A percentile compares a stretch with the other conserved stretches of the same genome.
phyloP scores from a whole-genome alignment of 2,888 invertebrate genomes.

The Carcina quercana region DNA sequence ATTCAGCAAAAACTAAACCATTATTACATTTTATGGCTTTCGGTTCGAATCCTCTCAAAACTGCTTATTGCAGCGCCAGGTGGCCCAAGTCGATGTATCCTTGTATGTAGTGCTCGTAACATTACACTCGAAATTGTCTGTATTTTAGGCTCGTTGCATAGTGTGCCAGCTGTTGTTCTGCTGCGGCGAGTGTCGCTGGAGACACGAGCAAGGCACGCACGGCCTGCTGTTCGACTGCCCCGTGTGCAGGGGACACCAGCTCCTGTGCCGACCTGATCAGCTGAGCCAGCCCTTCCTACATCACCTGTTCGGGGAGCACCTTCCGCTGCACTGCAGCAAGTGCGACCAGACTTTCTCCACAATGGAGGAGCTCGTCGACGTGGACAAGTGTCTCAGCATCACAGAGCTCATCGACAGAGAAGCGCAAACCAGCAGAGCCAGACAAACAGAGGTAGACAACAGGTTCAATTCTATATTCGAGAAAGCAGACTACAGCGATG shows the following conservation, averaged over 20 bases:
- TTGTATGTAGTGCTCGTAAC: too few relatives aligned
- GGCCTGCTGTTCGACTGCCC: conserved; percentile 55
- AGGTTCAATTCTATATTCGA: conserved; percentile 55
- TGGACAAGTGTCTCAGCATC: conserved; percentile 53
- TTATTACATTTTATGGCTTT: too few relatives aligned
- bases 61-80: too few relatives aligned
- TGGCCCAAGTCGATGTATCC: too few relatives aligned
- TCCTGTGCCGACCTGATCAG: conserved; percentile 42
- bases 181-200: conserved; percentile 55
- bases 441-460: conserved; percentile 33
- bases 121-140: too few relatives aligned
- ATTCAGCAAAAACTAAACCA: too few relatives aligned
- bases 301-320: conserved; percentile 47
- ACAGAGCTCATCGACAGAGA: conserved; percentile 44
- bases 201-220: conserved; percentile 50
- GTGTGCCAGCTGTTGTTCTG: conserved; percentile 59
- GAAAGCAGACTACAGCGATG: conserved; percentile 33
- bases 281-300: conserved; percentile 41
- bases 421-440: conserved; percentile 18
- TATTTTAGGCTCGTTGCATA: conserved; percentile 55
- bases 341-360: conserved; percentile 44
- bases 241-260: conserved; percentile 50
- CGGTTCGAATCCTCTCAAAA: too few relatives aligned
- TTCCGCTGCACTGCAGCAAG: conserved; percentile 54
- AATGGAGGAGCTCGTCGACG: conserved; percentile 51